Evolutionary conservation across 1,140 invertebrate species (phyloP).

Genomic region (Cotesia chilonis): DNA sequence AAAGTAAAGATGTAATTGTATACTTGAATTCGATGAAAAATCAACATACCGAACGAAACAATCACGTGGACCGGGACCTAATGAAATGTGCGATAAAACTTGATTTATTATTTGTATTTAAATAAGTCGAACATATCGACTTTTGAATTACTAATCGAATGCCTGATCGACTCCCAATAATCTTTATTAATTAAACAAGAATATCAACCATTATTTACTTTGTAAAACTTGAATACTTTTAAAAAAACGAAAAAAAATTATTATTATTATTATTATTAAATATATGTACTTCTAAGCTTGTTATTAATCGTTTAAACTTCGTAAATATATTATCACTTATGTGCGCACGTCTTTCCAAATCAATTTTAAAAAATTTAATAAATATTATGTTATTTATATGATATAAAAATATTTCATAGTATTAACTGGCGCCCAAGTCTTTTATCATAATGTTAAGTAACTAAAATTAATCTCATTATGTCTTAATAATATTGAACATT

Average conservation of each 20-base stretch:
- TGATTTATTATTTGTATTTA: background rate
- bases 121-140: slow-evolving; percentile 21
- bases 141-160: background rate
- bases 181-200: background rate
- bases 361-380: background rate
- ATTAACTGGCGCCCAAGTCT: background rate
- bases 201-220: background rate
- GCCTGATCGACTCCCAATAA: slow-evolving; percentile 18
- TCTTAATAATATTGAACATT: background rate
- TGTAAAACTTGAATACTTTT: background rate
- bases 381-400: slow-evolving; percentile 6
- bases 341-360: slow-evolving; percentile 5
- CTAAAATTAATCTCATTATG: too few species aligned
- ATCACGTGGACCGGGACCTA: slow-evolving; percentile 19
- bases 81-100: slow-evolving; percentile 9
- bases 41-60: background rate
- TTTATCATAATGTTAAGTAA: slow-evolving; percentile 3
- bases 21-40: background rate
- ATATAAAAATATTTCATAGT: background rate
- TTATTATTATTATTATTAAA: too few species aligned
- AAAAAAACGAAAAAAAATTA: background rate
- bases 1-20: too few species aligned
- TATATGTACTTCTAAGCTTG: slow-evolving; percentile 1
- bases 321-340: slow-evolving; percentile 13
- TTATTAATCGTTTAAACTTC: slow-evolving; percentile 8